A percentile compares a stretch with the other conserved stretches of the same genome.
Evolutionary conservation across 2,888 invertebrate species (phyloP).

Genomic region (Aquatica leii): DNA sequence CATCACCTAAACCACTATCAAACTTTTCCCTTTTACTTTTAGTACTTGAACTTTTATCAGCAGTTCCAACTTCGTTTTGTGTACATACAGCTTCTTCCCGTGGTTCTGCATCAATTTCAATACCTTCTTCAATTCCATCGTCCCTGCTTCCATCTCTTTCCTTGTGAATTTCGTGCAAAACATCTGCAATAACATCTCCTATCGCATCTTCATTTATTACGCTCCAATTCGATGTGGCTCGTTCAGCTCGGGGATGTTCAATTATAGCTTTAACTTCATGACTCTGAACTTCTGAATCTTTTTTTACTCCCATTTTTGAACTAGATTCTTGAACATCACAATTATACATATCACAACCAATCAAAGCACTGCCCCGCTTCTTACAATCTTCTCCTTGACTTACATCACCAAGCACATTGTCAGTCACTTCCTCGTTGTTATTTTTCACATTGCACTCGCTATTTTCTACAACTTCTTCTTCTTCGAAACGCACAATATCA

Average conservation of each 20-base stretch:
- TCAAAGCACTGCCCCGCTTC: no score
- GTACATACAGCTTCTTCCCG: not conserved
- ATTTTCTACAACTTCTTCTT: no score
- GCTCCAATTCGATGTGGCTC: not conserved
- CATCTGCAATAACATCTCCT: constrained; percentile 22
- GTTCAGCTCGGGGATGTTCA: constrained; percentile 13
- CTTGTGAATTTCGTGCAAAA: constrained; percentile 41
- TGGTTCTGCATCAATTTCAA: constrained; percentile 12
- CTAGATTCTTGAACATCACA: no score
- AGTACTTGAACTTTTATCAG: constrained; percentile 26
- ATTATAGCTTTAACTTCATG: constrained; percentile 21
- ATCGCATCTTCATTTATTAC: not conserved
- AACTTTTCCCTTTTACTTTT: constrained; percentile 64
- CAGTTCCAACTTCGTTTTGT: constrained; percentile 13
- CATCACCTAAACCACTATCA: constrained; percentile 70
- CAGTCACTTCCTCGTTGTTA: no score
- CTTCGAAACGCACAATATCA: no score
- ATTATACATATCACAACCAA: no score
- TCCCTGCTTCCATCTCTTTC: constrained; percentile 35
- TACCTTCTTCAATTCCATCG: constrained; percentile 20
- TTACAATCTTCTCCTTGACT: no score
- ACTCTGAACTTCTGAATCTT: no score
- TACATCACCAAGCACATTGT: no score
- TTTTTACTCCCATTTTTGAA: no score
- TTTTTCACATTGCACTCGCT: no score